Evolutionary conservation across 2,113 vertebrate species (phyloP), one percentile per base, ranked within the genome.

Genomic region (Mustela nigripes): DNA sequence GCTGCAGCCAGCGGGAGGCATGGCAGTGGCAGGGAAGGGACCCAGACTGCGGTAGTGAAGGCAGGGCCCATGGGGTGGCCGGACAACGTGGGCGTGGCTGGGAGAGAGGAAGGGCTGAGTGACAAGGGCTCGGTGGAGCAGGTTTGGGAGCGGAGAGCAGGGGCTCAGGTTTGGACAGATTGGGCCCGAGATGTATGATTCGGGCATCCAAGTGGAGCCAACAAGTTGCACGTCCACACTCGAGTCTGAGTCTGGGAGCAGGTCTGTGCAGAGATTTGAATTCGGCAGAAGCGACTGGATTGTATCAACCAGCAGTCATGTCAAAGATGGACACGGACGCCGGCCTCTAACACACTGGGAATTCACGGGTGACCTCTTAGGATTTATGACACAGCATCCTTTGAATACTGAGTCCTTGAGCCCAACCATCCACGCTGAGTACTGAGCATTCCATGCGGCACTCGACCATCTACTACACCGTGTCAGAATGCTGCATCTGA

Each of bases 181-280:
- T 2, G n/a, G 69, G 16, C 18, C 39, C n/a, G 6, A 28, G 84
- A 50, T 14, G 16, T 60, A 24, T 21, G 84, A 93, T 0, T 15
- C 0, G 7, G 69, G 84, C 42, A 45, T n/a, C 69, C 5, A 4
- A 78, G 79, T 10, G 15, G 76, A 53, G 89, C 89, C 62, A 67
- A 2, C 0, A 3, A 19, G 18, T 39, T 7, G 19, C 24, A 22
- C 2, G 9, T 4, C 19, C 4, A 1, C 10, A 7, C 21, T 4
- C 0, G 6, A 42, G 53, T 48, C 45, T 65, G n/a, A 53, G 21
- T 63, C 1, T 53, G n/a, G 81, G 80, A 73, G 33, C 18, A 24
- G 18, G 80, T 9, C 91, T 14, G 56, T 11, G 36, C 24, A 16
- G 31, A 58, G 45, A 22, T 0, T 1, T 6, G 81, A 48, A 45